phyloP scores from a whole-genome alignment of 2,888 invertebrate species.

The Scaptomyza polygonia region DNA sequence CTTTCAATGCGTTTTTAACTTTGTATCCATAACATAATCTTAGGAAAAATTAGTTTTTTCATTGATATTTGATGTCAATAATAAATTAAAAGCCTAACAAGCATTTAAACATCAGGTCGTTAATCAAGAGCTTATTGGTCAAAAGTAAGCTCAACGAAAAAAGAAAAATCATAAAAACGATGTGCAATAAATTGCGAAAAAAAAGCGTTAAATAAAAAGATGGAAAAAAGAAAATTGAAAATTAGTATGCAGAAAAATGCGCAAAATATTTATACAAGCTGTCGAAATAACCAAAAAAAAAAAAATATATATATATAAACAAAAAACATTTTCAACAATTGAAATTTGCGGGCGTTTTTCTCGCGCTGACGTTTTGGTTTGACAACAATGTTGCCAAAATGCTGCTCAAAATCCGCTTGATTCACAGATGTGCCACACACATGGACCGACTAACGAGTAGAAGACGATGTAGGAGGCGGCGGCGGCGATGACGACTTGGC shows the following conservation, averaged over 20 bases:
- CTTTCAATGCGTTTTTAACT: neutral
- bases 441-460: no score
- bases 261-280: slow-evolving; percentile 27
- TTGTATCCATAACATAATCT: neutral
- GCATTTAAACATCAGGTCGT: neutral
- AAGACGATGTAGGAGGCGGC: neutral
- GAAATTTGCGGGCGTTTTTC: slow-evolving; percentile 10
- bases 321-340: no score
- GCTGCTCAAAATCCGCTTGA: slow-evolving; percentile 14
- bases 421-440: neutral
- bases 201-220: slow-evolving; percentile 13
- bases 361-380: neutral
- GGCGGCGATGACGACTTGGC: slow-evolving; percentile 24
- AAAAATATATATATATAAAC: no score
- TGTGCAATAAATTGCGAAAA: slow-evolving; percentile 29
- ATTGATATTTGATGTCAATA: neutral
- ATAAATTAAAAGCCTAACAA: neutral
- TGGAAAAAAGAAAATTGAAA: slow-evolving; percentile 11
- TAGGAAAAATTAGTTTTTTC: neutral
- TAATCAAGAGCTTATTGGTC: slow-evolving; percentile 14
- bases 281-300: neutral
- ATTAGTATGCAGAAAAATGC: slow-evolving; percentile 15
- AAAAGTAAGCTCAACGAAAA: slow-evolving; percentile 1
- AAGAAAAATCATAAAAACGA: neutral
- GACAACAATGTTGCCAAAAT: slow-evolving; percentile 35